phyloP scores from a whole-genome alignment of 2,888 invertebrate genomes.

The Gortyna flavago region DNA sequence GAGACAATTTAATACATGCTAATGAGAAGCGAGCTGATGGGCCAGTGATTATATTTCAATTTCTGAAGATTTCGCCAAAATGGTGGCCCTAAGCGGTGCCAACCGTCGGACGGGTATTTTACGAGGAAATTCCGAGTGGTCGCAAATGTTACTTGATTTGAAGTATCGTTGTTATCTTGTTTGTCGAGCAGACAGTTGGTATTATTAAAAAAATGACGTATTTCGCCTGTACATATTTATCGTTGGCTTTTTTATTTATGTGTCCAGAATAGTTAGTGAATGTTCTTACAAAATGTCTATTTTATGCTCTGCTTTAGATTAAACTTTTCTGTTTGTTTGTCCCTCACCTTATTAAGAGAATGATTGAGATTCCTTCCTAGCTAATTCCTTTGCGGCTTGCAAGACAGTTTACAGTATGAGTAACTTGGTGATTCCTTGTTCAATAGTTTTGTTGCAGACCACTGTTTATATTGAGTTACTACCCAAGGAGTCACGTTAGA shows the following conservation, averaged over 20 bases:
- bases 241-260: slow-evolving; percentile 6
- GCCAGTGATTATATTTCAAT: slow-evolving; percentile 65
- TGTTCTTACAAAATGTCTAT: background rate
- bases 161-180: slow-evolving; percentile 36
- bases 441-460: background rate
- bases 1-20: slow-evolving; percentile 67
- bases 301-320: background rate
- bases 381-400: background rate
- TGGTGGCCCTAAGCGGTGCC: background rate
- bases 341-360: background rate
- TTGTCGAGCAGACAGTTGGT: slow-evolving; percentile 15
- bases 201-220: slow-evolving; percentile 30
- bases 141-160: slow-evolving; percentile 21
- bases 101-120: slow-evolving; percentile 19
- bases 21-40: slow-evolving; percentile 62
- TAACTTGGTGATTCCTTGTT: background rate
- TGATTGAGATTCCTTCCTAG: background rate
- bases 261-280: background rate
- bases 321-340: background rate
- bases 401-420: background rate
- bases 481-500: background rate
- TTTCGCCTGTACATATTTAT: slow-evolving; percentile 33
- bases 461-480: background rate
- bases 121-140: slow-evolving; percentile 20
- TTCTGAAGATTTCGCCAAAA: slow-evolving; percentile 38